These are phyloP conservation scores for Myripristis jacobus DNA, from an alignment of 2,797 vertebrate genomes.

Conservation along the genomic window DNA sequence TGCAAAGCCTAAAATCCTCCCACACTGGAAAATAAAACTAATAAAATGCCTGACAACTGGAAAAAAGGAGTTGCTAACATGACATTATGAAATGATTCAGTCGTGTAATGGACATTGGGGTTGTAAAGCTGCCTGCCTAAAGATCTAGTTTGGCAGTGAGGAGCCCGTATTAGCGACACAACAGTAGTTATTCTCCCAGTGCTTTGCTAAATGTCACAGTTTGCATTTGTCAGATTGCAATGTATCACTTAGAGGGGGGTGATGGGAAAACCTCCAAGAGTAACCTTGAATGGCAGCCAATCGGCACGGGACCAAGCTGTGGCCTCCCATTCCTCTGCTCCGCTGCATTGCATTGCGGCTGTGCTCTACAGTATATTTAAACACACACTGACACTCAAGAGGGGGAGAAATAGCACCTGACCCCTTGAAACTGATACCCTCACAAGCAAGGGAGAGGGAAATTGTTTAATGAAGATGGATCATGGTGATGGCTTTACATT, in stretches of 20 bases:
- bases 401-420: slow-evolving; percentile 81
- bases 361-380: slow-evolving; percentile 81
- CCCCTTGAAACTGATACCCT: slow-evolving; percentile 83
- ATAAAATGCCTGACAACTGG: slow-evolving; percentile 8
- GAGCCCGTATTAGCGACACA: slow-evolving; percentile 71
- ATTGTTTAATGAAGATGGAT: slow-evolving; percentile 87
- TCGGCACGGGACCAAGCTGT: slow-evolving; percentile 80
- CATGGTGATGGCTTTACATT: slow-evolving; percentile 86
- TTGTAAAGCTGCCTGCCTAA: slow-evolving; percentile 67
- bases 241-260: slow-evolving; percentile 85
- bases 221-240: slow-evolving; percentile 86
- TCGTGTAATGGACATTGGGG: slow-evolving; percentile 70
- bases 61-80: slow-evolving; percentile 23
- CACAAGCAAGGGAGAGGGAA: slow-evolving; percentile 82
- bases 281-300: slow-evolving; percentile 85
- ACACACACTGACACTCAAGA: slow-evolving; percentile 77
- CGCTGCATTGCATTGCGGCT: slow-evolving; percentile 56
- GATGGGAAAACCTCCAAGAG: slow-evolving; percentile 84
- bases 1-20: neutral
- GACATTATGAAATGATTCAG: slow-evolving; percentile 56
- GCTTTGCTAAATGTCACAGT: slow-evolving; percentile 85
- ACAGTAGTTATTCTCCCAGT: slow-evolving; percentile 80
- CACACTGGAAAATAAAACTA: slow-evolving; percentile 6
- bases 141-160: slow-evolving; percentile 77
- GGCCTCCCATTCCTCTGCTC: slow-evolving; percentile 73